Evolutionary conservation across 2,797 vertebrate species (phyloP).

Genomic region (Poeciliopsis presidionis): DNA sequence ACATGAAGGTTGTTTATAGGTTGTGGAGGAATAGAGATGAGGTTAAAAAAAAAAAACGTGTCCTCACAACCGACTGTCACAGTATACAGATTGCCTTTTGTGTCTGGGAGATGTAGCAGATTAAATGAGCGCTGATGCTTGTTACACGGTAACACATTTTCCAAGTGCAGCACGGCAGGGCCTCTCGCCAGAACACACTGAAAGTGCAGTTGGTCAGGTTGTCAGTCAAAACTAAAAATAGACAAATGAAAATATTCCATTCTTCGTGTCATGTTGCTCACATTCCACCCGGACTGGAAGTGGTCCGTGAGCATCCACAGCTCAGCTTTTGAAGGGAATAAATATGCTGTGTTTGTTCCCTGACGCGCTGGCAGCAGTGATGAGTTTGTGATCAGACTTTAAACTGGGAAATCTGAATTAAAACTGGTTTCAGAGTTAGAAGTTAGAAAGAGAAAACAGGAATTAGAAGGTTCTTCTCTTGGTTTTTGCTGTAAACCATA

Average conservation of each 20-base stretch:
- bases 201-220: slow-evolving; percentile 14
- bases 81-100: background rate
- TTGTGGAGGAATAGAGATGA: slow-evolving; percentile 12
- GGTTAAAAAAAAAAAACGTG: background rate
- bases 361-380: background rate
- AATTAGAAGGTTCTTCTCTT: background rate
- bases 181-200: slow-evolving; percentile 4
- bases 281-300: background rate
- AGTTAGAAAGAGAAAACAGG: background rate
- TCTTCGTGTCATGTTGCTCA: background rate
- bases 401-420: background rate
- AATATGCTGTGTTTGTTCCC: background rate
- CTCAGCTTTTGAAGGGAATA: background rate
- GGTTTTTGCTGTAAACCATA: background rate
- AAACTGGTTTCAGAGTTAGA: background rate
- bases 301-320: background rate
- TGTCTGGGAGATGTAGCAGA: slow-evolving; percentile 16
- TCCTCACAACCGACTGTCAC: slow-evolving; percentile 11
- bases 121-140: slow-evolving; percentile 18
- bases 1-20: slow-evolving; percentile 14
- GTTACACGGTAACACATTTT: slow-evolving; percentile 19
- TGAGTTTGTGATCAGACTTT: background rate
- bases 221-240: slow-evolving; percentile 18
- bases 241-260: background rate
- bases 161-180: slow-evolving; percentile 11